Percentiles rank a stretch among this genome's conserved stretches.
Conservation (phyloP, 2,113 vertebrate genomes). For the Bucco capensis region DNA sequence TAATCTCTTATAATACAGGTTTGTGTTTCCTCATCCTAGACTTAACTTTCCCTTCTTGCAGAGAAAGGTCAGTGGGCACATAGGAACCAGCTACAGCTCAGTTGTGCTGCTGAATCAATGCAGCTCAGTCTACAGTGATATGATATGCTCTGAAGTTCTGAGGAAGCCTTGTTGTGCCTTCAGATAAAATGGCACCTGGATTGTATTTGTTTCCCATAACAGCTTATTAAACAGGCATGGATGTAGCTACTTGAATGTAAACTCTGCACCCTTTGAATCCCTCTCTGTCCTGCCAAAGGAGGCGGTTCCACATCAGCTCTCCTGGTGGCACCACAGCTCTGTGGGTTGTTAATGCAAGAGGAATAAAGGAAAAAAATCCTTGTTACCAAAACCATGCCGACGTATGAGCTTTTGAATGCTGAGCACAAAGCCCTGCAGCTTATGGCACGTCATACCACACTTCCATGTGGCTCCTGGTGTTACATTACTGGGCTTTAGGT, state of each 20-base stretch:
- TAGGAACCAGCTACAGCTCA: not conserved
- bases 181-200: not conserved
- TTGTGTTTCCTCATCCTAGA: not conserved
- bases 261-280: not conserved
- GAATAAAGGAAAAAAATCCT: not conserved
- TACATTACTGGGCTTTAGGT: not conserved
- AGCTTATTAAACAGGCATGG: not conserved
- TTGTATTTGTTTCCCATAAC: not conserved
- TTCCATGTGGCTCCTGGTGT: rapidly evolving
- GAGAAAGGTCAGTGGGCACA: not conserved
- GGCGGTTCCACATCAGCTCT: not conserved
- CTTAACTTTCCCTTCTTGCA: not conserved
- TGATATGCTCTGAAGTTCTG: not conserved
- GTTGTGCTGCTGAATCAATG: not conserved
- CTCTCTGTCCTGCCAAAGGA: not conserved
- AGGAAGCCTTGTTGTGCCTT: not conserved
- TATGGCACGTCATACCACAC: not conserved
- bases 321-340: not conserved
- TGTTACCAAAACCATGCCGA: not conserved
- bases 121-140: not conserved
- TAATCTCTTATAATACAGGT: not conserved
- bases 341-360: not conserved
- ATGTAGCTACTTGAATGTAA: not conserved
- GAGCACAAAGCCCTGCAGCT: not conserved
- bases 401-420: not conserved